phyloP scores from a whole-genome alignment of 92 coral and sea anemone species.

The Epizoanthus scotinus region DNA sequence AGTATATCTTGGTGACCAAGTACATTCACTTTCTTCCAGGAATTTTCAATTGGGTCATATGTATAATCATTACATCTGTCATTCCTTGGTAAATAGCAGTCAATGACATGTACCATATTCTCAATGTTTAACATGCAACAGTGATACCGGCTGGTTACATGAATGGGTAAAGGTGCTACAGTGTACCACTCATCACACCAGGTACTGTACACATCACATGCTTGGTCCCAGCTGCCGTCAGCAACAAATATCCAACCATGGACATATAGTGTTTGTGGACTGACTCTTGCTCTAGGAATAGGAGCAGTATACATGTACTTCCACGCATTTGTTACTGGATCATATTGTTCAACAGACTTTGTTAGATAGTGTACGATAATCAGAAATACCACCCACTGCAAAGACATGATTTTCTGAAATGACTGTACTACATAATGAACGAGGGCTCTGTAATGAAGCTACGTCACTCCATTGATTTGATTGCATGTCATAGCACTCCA shows the following conservation, averaged over 20 bases:
- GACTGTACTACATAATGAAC: background rate
- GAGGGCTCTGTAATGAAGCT: background rate
- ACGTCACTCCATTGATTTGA: background rate
- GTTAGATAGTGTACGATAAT: background rate
- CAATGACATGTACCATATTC: background rate
- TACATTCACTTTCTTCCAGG: background rate
- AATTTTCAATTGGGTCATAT: background rate
- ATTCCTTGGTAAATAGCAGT: background rate
- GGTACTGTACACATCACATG: background rate
- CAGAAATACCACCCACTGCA: background rate
- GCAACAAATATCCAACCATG: background rate
- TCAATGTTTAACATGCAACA: background rate
- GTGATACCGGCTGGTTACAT: background rate
- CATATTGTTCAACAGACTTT: background rate
- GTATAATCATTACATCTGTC: background rate
- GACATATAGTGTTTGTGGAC: background rate
- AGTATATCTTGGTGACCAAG: background rate
- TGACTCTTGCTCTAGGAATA: background rate
- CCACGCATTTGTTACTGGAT: background rate
- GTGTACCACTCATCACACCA: background rate
- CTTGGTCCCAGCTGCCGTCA: background rate
- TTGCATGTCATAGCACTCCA: background rate
- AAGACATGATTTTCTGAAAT: background rate
- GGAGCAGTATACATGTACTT: background rate
- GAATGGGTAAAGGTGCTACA: background rate